phyloP scores from a whole-genome alignment of 2,888 invertebrate genomes.

The Idaea aversata region DNA sequence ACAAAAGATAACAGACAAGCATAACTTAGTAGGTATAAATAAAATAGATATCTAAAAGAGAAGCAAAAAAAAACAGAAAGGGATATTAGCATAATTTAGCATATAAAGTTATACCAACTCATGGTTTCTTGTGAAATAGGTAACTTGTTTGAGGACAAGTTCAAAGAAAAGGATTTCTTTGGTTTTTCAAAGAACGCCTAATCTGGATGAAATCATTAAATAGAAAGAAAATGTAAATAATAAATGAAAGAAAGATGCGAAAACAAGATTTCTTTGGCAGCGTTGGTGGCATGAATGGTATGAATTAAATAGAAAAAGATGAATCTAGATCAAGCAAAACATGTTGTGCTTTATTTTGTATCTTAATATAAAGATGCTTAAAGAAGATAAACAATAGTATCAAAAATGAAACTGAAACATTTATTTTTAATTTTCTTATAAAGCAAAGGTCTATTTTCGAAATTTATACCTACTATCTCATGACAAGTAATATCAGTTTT shows the following conservation, averaged over 20 bases:
- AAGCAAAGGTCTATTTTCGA: no score
- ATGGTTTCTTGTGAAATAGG: neutral
- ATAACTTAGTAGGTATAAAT: no score
- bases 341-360: neutral
- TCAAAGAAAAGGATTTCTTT: slow-evolving; percentile 1
- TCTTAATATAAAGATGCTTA: no score
- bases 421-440: no score
- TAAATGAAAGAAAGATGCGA: neutral
- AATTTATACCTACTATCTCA: no score
- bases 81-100: neutral
- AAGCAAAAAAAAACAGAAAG: neutral
- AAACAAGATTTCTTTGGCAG: neutral
- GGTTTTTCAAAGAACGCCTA: neutral
- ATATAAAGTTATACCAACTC: neutral
- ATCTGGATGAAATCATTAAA: neutral
- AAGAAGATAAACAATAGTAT: no score
- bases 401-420: no score
- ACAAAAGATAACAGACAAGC: no score
- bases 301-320: slow-evolving; percentile 12
- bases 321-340: neutral
- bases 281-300: neutral
- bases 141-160: neutral
- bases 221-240: slow-evolving; percentile 1
- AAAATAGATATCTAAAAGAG: no score
- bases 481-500: no score